Base-by-base conservation (phyloP, 1,140 invertebrate species). In the Drosophila triauraria region DNA sequence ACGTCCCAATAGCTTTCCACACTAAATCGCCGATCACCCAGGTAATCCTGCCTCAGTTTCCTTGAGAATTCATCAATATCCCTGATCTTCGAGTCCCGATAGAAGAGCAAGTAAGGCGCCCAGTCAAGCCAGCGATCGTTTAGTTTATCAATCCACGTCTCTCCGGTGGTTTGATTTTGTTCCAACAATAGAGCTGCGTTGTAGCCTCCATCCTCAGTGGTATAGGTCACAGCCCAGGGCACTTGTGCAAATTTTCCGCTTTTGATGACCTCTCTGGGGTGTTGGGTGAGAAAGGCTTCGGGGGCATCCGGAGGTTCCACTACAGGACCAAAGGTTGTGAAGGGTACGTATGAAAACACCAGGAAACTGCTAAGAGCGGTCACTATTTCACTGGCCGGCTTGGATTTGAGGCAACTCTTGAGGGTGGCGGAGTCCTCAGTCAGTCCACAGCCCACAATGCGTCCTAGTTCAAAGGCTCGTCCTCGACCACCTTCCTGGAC, bases 241-340 rank as follows among this genome's bases (percentile, higher is more conserved):
- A 94, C 75, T 63, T 94, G 93, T 3, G 94, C 83, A 20, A 92
- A 93, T 35, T 93, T 81, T 9, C 94, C 94, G 9, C 90, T 91
- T 44, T 75, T 78, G 0, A 95, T 88, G 6, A 95, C 93, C 50
- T 94, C 91, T 17, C 82, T 78, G 0, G 95, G 94, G 13, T 93
- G 61, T 44, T 93, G 69, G 17, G 91, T 92, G 2, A 95, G 90
- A 63, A 95, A 95, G 2, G 94, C 92, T 4, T 92, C 56, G 15
- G 48, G 27, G 0, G 67, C 46, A 46, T 78, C 64, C 12, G 17
- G 2, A 3, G 76, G 46, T 59, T 95, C 95, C 0, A 94, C 80
- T 0, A 94, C 93, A 15, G 94, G 94, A 7, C 94, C 95, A 77
- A 95, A 95, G 0, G 94, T 94, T 9, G 94, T 90, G 65, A 94